Conservation (phyloP, 2,113 vertebrate species). For the Synodontis membranacea region DNA sequence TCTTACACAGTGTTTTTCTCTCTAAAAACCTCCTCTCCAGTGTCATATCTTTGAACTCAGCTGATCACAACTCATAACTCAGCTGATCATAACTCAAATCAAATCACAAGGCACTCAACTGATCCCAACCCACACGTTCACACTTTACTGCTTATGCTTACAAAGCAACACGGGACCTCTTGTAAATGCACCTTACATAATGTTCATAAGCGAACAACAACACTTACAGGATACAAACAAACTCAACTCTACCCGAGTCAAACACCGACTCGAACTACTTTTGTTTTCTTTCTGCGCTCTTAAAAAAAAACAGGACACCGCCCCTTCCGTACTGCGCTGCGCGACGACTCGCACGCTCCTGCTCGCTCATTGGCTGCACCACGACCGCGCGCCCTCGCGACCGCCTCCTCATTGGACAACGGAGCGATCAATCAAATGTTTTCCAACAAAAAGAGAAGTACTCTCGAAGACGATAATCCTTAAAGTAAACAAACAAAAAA, state of each 20-base stretch:
- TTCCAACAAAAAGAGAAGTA: conserved; percentile 41
- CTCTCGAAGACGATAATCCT: not conserved
- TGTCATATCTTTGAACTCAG: not conserved
- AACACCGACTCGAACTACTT: not conserved
- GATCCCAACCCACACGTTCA: not conserved
- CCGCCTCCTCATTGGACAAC: conserved; percentile 7
- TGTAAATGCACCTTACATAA: not conserved
- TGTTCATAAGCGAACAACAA: not conserved
- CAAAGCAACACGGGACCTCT: not conserved
- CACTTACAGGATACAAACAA: not conserved
- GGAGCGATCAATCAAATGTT: conserved; percentile 27
- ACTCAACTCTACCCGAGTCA: not conserved
- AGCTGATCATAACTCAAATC: not conserved
- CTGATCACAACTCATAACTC: not conserved
- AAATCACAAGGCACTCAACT: not conserved
- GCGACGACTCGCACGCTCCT: not conserved
- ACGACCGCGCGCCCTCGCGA: not conserved
- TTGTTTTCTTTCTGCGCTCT: not conserved
- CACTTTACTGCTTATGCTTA: not conserved
- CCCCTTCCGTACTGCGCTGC: conserved; percentile 35
- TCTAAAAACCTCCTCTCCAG: not conserved
- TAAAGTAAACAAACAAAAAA: not conserved
- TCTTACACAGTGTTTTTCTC: no score
- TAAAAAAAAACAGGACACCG: conserved; percentile 2
- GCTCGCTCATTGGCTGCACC: conserved; percentile 32